Conservation (phyloP, 2,797 vertebrate species). For the Chanos chanos region DNA sequence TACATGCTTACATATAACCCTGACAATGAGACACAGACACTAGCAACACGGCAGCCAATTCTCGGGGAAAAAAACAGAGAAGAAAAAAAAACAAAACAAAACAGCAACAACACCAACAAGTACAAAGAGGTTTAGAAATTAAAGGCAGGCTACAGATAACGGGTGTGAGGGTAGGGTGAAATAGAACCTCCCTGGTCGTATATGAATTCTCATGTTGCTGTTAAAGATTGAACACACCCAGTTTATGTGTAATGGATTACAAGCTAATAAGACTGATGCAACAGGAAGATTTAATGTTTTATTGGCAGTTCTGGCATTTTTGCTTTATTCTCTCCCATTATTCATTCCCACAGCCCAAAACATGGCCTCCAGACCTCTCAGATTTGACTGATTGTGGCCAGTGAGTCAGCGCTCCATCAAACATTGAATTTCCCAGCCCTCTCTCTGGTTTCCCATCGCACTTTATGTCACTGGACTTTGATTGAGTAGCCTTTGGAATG, state of each 20-base stretch:
- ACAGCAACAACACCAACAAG: no score
- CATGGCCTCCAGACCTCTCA: not conserved
- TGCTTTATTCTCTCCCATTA: constrained; percentile 59
- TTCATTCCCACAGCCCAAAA: constrained; percentile 39
- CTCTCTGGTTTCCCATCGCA: not conserved
- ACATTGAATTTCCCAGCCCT: constrained; percentile 5
- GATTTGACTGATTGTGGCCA: constrained; percentile 11
- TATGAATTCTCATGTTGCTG: constrained; percentile 17
- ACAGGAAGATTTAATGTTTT: constrained; percentile 53
- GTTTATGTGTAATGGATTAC: constrained; percentile 33
- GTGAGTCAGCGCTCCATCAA: constrained; percentile 3
- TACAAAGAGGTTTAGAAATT: no score
- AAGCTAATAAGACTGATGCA: constrained; percentile 28
- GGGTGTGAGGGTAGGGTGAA: not conserved
- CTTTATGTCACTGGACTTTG: not conserved
- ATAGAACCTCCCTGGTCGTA: not conserved
- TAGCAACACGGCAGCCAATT: constrained; percentile 5
- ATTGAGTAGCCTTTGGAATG: no score
- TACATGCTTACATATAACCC: not conserved
- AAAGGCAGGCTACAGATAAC: not conserved
- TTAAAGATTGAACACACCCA: not conserved
- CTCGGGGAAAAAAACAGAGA: not conserved
- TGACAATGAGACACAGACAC: not conserved
- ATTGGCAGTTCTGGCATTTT: constrained; percentile 53
- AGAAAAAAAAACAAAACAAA: not conserved